Evolutionary conservation across 2,888 invertebrate genomes (phyloP).

Genomic region (Chironomus riparius): DNA sequence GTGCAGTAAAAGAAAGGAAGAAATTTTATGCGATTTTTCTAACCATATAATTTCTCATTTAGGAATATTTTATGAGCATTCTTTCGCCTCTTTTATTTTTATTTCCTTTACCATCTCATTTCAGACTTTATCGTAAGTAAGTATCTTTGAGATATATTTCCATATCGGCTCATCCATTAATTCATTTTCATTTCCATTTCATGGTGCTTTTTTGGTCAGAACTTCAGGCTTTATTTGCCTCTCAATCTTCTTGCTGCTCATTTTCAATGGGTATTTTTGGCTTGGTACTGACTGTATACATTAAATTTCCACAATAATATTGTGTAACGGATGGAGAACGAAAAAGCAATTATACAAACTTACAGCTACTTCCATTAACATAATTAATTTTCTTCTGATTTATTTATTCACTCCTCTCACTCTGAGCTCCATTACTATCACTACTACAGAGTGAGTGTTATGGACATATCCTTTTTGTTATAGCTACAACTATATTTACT

Average conservation of each 20-base stretch:
- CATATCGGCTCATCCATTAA: background rate
- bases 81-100: background rate
- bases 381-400: slow-evolving; percentile 10
- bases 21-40: background rate
- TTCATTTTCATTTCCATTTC: background rate
- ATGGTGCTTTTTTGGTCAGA: background rate
- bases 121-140: too few relatives aligned
- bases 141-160: too few relatives aligned
- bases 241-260: background rate
- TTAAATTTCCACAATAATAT: too few relatives aligned
- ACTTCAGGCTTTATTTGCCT: background rate
- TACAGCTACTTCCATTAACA: slow-evolving; percentile 6
- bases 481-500: background rate
- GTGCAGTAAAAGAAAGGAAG: background rate
- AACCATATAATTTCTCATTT: background rate
- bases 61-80: slow-evolving; percentile 2
- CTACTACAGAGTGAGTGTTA: background rate
- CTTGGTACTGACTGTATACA: too few relatives aligned
- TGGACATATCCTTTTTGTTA: background rate
- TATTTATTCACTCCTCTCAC: background rate
- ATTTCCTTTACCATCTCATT: background rate
- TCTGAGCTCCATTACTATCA: background rate
- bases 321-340: background rate
- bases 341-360: background rate
- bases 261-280: background rate